Percentiles rank a stretch among this genome's conserved stretches.
phyloP scores from a whole-genome alignment of 1,140 invertebrate species.

The Eumaeus atala region DNA sequence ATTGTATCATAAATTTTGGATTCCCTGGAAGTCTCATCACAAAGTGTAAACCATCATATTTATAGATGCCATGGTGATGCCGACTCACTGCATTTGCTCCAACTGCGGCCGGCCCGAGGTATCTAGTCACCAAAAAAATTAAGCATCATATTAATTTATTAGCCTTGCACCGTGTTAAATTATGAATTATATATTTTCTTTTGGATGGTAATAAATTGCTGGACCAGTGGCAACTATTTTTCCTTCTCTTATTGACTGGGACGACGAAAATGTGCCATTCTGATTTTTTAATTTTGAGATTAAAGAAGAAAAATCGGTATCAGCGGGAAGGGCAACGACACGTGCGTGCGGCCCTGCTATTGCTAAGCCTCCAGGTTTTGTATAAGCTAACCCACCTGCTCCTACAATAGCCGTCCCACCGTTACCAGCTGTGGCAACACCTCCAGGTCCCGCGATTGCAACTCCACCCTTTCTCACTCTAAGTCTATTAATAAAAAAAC shows the following conservation, averaged over 20 bases:
- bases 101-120: constrained; percentile 17
- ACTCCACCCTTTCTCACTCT: constrained; percentile 81
- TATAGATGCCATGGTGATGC: constrained; percentile 30
- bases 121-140: constrained; percentile 53
- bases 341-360: constrained; percentile 81
- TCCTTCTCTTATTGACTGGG: constrained; percentile 70
- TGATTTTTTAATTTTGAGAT: constrained; percentile 43
- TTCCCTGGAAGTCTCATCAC: constrained; percentile 36
- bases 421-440: constrained; percentile 81
- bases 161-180: neutral
- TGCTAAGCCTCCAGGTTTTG: constrained; percentile 79
- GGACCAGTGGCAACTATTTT: constrained; percentile 81
- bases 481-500: constrained; percentile 79
- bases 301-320: constrained; percentile 68
- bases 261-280: constrained; percentile 43
- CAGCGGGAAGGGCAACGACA: constrained; percentile 76
- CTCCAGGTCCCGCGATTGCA: constrained; percentile 83
- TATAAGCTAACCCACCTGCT: constrained; percentile 81
- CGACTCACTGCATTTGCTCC: constrained; percentile 13
- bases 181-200: constrained; percentile 28
- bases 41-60: constrained; percentile 56
- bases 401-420: constrained; percentile 84
- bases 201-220: constrained; percentile 79
- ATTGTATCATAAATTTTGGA: constrained; percentile 59
- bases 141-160: constrained; percentile 2